These are phyloP conservation scores for Montifringilla adamsi DNA, from an alignment of 2,113 vertebrate genomes.

Conservation along the genomic window DNA sequence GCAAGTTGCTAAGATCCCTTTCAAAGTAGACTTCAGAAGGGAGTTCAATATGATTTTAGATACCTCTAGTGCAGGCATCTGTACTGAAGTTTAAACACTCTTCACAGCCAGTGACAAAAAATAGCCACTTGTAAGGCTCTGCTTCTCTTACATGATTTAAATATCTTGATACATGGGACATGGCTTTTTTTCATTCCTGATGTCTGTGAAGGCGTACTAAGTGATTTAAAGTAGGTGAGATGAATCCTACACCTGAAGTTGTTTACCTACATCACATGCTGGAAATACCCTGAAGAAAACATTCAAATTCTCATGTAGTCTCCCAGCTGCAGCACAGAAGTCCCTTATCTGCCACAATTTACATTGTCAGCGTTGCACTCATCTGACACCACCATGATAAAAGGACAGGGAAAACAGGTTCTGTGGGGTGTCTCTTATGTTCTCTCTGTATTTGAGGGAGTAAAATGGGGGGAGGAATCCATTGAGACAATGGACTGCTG, in stretches of 20 bases:
- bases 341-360: neutral
- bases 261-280: neutral
- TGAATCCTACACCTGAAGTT: neutral
- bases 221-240: neutral
- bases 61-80: neutral
- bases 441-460: neutral
- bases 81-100: neutral
- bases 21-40: neutral
- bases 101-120: neutral
- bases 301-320: neutral
- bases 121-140: neutral
- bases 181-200: neutral
- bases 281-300: neutral
- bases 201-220: neutral
- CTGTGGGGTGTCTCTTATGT: neutral
- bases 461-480: neutral
- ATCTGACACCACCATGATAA: accelerated
- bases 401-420: neutral
- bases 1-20: neutral
- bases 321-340: neutral
- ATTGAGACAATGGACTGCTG: neutral
- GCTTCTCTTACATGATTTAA: neutral
- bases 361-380: neutral
- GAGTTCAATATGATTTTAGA: neutral
- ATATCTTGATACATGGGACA: neutral